A percentile compares a stretch with the other conserved stretches of the same genome.
These are phyloP conservation scores for Donacobius atricapilla DNA, from an alignment of 2,113 vertebrate species.

Conservation along the genomic window DNA sequence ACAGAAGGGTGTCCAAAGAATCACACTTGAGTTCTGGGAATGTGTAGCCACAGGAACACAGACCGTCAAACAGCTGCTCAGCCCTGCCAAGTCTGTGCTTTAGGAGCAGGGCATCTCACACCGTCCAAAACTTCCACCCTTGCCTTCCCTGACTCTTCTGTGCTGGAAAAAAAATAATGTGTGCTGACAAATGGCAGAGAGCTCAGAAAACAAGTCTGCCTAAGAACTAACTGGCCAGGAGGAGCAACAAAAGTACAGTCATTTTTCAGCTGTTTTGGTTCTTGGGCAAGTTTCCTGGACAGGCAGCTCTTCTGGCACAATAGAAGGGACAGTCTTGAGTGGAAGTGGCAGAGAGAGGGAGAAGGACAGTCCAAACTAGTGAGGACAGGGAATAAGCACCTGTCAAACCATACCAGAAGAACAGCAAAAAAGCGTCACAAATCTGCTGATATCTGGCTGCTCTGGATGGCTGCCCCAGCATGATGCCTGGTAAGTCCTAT, in stretches of 20 bases:
- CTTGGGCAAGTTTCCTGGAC: not conserved
- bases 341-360: not conserved
- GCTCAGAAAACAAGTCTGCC: not conserved
- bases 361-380: not conserved
- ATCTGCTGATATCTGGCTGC: not conserved
- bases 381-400: not conserved
- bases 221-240: not conserved
- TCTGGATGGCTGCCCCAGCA: not conserved
- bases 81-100: not conserved
- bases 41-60: not conserved
- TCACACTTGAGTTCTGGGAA: not conserved
- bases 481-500: not conserved
- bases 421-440: not conserved
- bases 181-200: not conserved
- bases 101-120: not conserved
- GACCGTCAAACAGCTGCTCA: not conserved
- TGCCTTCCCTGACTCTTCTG: not conserved
- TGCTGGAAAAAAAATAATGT: not conserved
- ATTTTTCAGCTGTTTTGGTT: not conserved
- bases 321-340: not conserved
- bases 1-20: not conserved
- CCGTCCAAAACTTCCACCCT: not conserved
- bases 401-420: not conserved
- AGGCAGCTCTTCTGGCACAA: not conserved
- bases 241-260: not conserved